Percentiles rank a stretch among this genome's conserved stretches.
These are phyloP conservation scores for Sandelia bainsii DNA, from an alignment of 2,797 vertebrate species.

Conservation along the genomic window DNA sequence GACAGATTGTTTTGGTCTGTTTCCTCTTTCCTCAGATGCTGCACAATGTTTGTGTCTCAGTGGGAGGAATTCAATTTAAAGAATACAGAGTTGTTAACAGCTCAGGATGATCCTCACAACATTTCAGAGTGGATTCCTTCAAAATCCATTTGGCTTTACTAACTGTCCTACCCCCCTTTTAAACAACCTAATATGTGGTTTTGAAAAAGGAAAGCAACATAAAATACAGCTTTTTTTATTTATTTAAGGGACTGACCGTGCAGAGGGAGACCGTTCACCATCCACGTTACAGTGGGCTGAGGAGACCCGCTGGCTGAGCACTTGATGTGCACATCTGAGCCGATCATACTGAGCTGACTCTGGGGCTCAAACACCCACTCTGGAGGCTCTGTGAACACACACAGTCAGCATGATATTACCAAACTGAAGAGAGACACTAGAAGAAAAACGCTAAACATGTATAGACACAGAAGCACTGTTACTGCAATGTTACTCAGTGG, in stretches of 20 bases:
- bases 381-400: slow-evolving; percentile 88
- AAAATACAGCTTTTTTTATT: background rate
- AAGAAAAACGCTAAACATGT: slow-evolving; percentile 3
- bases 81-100: slow-evolving; percentile 2
- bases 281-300: slow-evolving; percentile 88
- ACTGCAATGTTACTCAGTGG: slow-evolving; percentile 10
- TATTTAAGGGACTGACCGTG: slow-evolving; percentile 81
- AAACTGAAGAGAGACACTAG: slow-evolving; percentile 5
- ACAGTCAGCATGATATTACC: slow-evolving; percentile 41
- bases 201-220: background rate
- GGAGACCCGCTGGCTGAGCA: slow-evolving; percentile 90
- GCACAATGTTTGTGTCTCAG: slow-evolving; percentile 5
- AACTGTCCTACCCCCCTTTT: background rate
- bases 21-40: background rate
- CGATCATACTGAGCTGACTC: slow-evolving; percentile 88
- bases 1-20: background rate
- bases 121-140: slow-evolving; percentile 1
- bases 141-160: slow-evolving; percentile 1
- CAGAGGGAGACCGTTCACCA: slow-evolving; percentile 87
- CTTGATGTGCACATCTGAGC: slow-evolving; percentile 85
- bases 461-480: slow-evolving; percentile 5
- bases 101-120: slow-evolving; percentile 11
- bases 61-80: slow-evolving; percentile 2
- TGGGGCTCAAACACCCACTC: slow-evolving; percentile 89
- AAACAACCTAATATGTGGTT: background rate